These are phyloP conservation scores for Antennarius striatus DNA, from an alignment of 2,113 vertebrate genomes.

Conservation along the genomic window DNA sequence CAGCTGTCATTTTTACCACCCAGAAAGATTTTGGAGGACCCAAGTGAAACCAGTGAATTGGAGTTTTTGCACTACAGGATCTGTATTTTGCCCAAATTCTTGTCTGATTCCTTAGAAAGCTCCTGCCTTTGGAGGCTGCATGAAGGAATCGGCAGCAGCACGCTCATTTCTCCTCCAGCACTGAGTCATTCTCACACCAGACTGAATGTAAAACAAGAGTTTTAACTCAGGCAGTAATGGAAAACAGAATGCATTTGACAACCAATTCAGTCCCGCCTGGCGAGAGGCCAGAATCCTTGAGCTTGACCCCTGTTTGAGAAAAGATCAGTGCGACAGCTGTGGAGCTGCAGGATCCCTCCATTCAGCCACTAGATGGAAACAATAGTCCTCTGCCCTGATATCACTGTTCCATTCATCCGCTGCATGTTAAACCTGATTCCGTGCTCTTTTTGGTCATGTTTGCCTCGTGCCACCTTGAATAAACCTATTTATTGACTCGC, in stretches of 20 bases:
- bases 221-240: constrained; percentile 57
- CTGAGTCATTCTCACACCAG: constrained; percentile 5
- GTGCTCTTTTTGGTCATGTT: constrained; percentile 12
- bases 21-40: too few species aligned
- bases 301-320: constrained; percentile 68
- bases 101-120: too few species aligned
- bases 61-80: too few species aligned
- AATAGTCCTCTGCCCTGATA: constrained; percentile 54
- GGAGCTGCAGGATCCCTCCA: constrained; percentile 56
- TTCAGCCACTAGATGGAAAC: constrained; percentile 82
- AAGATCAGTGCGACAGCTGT: constrained; percentile 67
- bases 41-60: too few species aligned
- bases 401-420: constrained; percentile 20
- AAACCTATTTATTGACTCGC: constrained; percentile 14
- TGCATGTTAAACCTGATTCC: constrained; percentile 36
- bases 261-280: constrained; percentile 62
- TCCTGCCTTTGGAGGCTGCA: too few species aligned
- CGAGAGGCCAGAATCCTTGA: constrained; percentile 72
- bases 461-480: constrained; percentile 22
- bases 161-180: too few species aligned
- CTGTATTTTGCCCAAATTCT: too few species aligned
- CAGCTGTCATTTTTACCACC: too few species aligned
- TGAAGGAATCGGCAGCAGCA: too few species aligned
- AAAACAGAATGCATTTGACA: constrained; percentile 71
- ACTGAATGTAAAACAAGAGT: constrained; percentile 36